These are phyloP conservation scores for Acronicta aceris DNA, from an alignment of 2,888 invertebrate species.

Conservation along the genomic window DNA sequence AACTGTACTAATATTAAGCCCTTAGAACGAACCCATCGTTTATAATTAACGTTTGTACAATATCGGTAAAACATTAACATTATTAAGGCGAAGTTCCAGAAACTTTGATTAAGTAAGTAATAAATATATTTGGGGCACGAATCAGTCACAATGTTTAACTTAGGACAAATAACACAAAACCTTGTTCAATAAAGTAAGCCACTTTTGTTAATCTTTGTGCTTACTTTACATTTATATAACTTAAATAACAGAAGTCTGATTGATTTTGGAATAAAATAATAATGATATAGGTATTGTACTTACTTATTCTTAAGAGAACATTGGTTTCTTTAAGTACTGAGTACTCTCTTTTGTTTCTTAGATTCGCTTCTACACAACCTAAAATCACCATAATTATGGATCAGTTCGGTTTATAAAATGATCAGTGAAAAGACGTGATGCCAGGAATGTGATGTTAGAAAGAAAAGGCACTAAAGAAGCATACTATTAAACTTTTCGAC, in stretches of 20 bases:
- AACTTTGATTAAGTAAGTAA: slow-evolving; percentile 46
- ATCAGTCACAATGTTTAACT: slow-evolving; percentile 47
- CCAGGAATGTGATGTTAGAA: too few species aligned
- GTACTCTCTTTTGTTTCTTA: too few species aligned
- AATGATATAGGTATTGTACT: not conserved
- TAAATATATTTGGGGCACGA: slow-evolving; percentile 41
- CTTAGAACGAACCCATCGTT: too few species aligned
- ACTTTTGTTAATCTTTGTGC: slow-evolving; percentile 47
- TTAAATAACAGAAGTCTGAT: slow-evolving; percentile 38
- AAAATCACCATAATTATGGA: too few species aligned
- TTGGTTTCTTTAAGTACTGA: not conserved
- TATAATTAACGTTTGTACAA: not conserved
- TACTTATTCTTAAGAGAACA: not conserved
- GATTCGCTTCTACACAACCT: too few species aligned
- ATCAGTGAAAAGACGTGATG: too few species aligned
- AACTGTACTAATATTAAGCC: too few species aligned
- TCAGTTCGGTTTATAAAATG: too few species aligned
- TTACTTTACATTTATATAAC: slow-evolving; percentile 34
- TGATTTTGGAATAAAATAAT: slow-evolving; percentile 40
- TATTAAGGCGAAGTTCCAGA: slow-evolving; percentile 19
- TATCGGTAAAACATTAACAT: not conserved
- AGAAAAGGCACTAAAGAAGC: too few species aligned
- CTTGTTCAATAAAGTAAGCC: slow-evolving; percentile 33
- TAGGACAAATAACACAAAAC: slow-evolving; percentile 38
- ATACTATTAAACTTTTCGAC: too few species aligned